Evolutionary conservation across 35 echinoderm and acorn worm species (phyloP).

Genomic region (Hemicentrotus pulcherrimus): DNA sequence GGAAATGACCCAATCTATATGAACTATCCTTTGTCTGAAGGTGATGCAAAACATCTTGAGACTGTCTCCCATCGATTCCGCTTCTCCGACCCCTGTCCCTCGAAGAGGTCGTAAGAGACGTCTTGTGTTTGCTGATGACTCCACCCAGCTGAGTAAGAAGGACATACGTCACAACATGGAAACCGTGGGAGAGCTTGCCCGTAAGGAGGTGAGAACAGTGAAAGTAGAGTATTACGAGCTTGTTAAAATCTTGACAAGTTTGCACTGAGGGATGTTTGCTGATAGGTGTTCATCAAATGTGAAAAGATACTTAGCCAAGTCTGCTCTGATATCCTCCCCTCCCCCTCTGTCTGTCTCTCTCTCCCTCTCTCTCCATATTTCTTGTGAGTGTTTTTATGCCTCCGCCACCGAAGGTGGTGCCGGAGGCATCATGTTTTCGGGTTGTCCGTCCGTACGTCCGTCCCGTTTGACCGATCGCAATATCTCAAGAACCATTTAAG

Average conservation of each 20-base stretch:
- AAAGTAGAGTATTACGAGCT: neutral
- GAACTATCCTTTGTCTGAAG: neutral
- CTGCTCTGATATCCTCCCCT: neutral
- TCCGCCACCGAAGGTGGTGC: too few species aligned
- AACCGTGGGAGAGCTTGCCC: neutral
- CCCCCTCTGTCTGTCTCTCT: neutral
- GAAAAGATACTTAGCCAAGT: too few species aligned
- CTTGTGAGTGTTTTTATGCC: too few species aligned
- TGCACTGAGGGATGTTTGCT: too few species aligned
- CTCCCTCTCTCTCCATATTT: neutral
- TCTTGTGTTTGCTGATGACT: slow-evolving; percentile 53
- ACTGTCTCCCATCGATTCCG: slow-evolving; percentile 37
- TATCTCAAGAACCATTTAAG: too few species aligned
- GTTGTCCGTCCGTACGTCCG: too few species aligned
- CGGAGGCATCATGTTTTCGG: too few species aligned
- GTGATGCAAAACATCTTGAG: slow-evolving; percentile 46
- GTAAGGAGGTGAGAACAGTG: neutral
- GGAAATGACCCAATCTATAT: neutral
- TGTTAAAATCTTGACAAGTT: too few species aligned
- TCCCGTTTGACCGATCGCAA: too few species aligned
- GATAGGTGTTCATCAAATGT: too few species aligned
- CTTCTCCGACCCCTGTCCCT: neutral
- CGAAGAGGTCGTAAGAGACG: slow-evolving; percentile 47
- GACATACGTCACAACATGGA: slow-evolving; percentile 56
- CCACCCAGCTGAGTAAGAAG: slow-evolving; percentile 49